phyloP scores from a whole-genome alignment of 2,888 invertebrate species.

The Nomada ferruginata region DNA sequence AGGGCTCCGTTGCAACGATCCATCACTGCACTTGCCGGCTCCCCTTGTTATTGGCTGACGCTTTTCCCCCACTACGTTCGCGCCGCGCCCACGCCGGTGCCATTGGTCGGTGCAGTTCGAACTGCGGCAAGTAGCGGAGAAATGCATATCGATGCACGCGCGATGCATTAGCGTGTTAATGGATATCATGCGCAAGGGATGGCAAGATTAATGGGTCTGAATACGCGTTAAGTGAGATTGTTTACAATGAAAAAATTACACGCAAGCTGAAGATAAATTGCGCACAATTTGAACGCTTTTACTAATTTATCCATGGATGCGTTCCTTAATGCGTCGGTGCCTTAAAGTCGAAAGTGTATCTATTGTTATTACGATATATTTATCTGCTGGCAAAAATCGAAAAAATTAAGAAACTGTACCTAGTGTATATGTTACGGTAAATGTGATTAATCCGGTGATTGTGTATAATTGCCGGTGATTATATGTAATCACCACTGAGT shows the following conservation, averaged over 20 bases:
- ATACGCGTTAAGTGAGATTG: background rate
- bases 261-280: background rate
- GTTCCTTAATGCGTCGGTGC: no score
- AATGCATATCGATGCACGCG: constrained; percentile 14
- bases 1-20: constrained; percentile 26
- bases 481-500: no score
- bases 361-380: no score
- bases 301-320: no score
- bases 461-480: no score
- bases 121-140: constrained; percentile 20
- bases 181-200: background rate
- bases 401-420: background rate
- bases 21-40: constrained; percentile 32
- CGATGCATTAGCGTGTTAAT: background rate
- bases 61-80: constrained; percentile 9
- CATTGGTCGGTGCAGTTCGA: constrained; percentile 49
- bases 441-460: no score
- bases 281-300: no score
- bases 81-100: constrained; percentile 51
- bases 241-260: background rate
- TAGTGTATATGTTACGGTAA: no score
- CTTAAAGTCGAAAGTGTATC: no score
- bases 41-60: constrained; percentile 40
- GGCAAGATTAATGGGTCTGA: background rate
- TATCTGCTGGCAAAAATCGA: background rate